Evolutionary conservation across 2,888 invertebrate genomes (phyloP), one percentile per base, ranked within the genome.

Genomic region (Hofmannophila pseudospretella): DNA sequence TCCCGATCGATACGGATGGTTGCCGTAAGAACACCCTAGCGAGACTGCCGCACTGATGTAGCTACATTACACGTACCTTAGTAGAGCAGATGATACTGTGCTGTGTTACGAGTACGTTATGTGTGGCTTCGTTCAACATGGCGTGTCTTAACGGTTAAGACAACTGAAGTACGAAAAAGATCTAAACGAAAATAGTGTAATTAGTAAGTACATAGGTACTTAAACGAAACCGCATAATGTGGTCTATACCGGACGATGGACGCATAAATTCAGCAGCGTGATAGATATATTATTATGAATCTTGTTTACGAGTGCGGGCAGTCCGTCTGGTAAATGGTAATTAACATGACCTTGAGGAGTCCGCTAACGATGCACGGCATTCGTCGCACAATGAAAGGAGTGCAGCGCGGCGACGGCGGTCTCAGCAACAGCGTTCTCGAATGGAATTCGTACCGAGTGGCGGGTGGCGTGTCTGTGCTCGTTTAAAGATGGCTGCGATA

Each of bases 401-500:
- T 78, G 74, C 79, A 78, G 54, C 14, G n/a, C 22, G 11, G 51
- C 23, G 67, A 66, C 60, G 66, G 58, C 67, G 67, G 67, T 58
- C 65, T 58, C 65, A 60, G 67, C 68, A 67, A 66, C 74, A 65
- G 61, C 58, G 67, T 58, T 69, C 69, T 72, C 67, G 67, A 72
- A 68, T 73, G 80, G 80, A 81, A 79, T 84, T 79, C 78, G 74
- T 77, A 73, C 73, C 70, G 71, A 68, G 73, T 66, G 65, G 74
- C 70, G 76, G 78, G 63, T 79, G 74, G 82, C 73, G 82, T 81
- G 84, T 70, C 59, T 70, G 77, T 64, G 81, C 76, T 81, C 82
- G 73, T 81, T 82, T 77, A 79, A 77, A 84, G 85, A 86, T 86
- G 85, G 78, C 79, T 75, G 72, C 84, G 84, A 86, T 86, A 85